These are phyloP conservation scores for Platanista minor DNA, from an alignment of 2,113 vertebrate genomes.

Conservation along the genomic window DNA sequence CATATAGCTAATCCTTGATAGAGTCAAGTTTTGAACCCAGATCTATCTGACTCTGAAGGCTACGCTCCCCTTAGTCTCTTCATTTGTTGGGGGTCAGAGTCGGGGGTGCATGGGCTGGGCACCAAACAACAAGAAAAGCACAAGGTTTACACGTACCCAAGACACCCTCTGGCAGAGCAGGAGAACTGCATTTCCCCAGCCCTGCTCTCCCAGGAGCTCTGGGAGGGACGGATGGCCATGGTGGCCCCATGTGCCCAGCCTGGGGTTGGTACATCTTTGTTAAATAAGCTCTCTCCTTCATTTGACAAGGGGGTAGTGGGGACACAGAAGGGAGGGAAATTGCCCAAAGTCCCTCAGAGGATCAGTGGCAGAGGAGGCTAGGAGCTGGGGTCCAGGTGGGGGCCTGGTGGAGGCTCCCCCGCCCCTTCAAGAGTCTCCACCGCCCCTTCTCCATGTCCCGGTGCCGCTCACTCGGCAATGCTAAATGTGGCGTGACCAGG, in stretches of 20 bases:
- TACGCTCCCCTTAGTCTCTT: not conserved
- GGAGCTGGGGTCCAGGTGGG: not conserved
- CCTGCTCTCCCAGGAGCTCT: not conserved
- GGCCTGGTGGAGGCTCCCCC: constrained; percentile 55
- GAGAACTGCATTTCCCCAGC: not conserved
- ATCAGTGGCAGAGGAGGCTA: not conserved
- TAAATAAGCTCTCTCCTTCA: not conserved
- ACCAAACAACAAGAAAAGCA: not conserved
- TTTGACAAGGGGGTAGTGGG: not conserved
- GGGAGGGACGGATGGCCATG: not conserved
- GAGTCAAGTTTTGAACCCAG: not conserved
- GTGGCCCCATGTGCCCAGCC: not conserved
- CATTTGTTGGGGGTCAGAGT: not conserved
- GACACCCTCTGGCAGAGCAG: not conserved
- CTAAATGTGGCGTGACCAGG: constrained; percentile 83
- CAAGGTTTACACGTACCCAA: not conserved
- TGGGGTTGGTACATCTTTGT: not conserved
- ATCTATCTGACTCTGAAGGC: not conserved
- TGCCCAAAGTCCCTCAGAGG: not conserved
- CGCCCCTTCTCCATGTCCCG: constrained; percentile 59
- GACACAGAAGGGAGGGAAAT: not conserved
- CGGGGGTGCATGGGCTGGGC: not conserved
- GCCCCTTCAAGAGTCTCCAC: constrained; percentile 53
- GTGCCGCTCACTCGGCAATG: constrained; percentile 50
- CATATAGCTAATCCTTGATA: not conserved